Conservation (phyloP, 1,140 invertebrate genomes). For the Eumeta japonica region DNA sequence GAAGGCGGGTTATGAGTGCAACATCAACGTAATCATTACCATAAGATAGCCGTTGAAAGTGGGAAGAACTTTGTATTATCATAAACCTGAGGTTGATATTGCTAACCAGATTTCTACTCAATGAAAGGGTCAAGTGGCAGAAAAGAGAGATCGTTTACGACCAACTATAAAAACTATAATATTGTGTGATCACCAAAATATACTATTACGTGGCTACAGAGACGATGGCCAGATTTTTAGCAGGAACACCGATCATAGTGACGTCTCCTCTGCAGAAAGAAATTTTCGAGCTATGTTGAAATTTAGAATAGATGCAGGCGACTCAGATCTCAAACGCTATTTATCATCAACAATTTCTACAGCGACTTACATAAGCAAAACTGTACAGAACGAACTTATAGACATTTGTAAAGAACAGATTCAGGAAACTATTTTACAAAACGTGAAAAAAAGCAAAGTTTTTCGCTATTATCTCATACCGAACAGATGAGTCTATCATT, state of each 20-base stretch:
- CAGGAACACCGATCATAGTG: constrained; percentile 1
- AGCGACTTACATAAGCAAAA: constrained; percentile 2
- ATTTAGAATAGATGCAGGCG: constrained; percentile 3
- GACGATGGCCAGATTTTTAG: constrained; percentile 2
- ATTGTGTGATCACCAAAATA: constrained; percentile 1
- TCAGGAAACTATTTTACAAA: constrained; percentile 1
- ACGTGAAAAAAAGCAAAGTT: neutral
- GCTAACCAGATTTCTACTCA: constrained; percentile 2
- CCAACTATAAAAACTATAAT: constrained; percentile 4
- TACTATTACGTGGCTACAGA: constrained; percentile 1
- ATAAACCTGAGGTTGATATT: constrained; percentile 1
- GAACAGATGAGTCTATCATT: constrained; percentile 3
- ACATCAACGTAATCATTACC: neutral
- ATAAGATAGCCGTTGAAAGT: constrained; percentile 2
- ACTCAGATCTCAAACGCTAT: neutral
- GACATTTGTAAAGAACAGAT: constrained; percentile 2
- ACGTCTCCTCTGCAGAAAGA: neutral
- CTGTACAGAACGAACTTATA: neutral
- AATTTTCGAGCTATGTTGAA: constrained; percentile 3
- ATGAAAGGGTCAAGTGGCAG: neutral
- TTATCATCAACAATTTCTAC: constrained; percentile 1
- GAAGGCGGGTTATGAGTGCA: no score
- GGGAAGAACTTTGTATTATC: constrained; percentile 2
- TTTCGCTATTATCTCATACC: neutral
- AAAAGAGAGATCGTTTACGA: constrained; percentile 2